Conservation (phyloP, 2,113 vertebrate species). For the Apus apus region DNA sequence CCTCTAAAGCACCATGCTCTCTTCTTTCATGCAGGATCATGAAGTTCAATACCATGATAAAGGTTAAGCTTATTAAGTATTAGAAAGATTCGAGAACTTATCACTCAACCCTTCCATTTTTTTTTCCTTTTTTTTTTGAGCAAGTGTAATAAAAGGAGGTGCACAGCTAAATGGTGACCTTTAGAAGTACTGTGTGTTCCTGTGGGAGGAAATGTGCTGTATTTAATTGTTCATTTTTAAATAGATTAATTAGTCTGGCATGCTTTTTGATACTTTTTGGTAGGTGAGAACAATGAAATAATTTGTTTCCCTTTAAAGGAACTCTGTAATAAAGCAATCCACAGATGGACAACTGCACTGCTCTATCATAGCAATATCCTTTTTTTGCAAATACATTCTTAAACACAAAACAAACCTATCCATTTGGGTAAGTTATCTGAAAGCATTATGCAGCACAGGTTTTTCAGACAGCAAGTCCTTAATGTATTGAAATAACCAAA, state of each 20-base stretch:
- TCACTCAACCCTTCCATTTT: neutral
- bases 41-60: conserved; percentile 45
- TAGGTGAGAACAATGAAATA: neutral
- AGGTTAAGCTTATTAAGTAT: conserved; percentile 68
- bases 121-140: neutral
- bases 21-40: conserved; percentile 60
- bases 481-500: neutral
- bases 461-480: neutral
- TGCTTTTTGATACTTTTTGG: neutral
- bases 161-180: conserved; percentile 38
- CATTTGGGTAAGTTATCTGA: neutral
- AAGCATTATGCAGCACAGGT: neutral
- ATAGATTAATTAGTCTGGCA: conserved; percentile 34
- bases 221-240: neutral
- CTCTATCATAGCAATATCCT: neutral
- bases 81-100: conserved; percentile 41
- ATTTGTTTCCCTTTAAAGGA: neutral
- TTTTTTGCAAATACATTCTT: neutral
- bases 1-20: conserved; percentile 23
- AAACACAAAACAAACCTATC: neutral
- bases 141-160: conserved; percentile 13
- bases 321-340: neutral
- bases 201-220: neutral
- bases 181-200: neutral
- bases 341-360: neutral